Evolutionary conservation across 2,113 vertebrate genomes (phyloP), one percentile per base, ranked within the genome.

Genomic region (Poeciliopsis occidentalis): DNA sequence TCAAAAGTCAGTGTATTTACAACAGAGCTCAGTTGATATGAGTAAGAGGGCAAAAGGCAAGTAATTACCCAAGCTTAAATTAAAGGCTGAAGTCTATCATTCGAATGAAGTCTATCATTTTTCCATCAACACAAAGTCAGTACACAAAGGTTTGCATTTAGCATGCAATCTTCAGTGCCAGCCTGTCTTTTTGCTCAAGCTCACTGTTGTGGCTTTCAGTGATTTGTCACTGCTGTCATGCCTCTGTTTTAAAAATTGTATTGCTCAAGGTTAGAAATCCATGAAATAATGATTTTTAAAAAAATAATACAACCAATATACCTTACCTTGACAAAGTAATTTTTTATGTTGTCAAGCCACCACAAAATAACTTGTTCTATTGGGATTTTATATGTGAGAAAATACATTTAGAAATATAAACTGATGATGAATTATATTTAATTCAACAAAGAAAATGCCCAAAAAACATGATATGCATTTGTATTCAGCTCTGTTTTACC

Each of bases 21-120:
- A 91, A 88, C 84, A 89, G 67, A 69, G 54, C 80, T 82, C 78
- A 67, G 81, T 82, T 80, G 75, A 88, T 85, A 85, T 84, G 87
- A 86, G 88, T 76, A 64, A 86, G 83, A 87, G 83, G 85, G 80
- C 83, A 87, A 80, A 84, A 82, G 88, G 87, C 81, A 80, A 87
- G 80, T 85, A 87, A 87, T 92, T 91, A 92, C 87, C 80, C 88
- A 79, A 81, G 73, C 68, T 81, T 66, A 89, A 92, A 92, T 92
- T 89, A 92, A 85, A 91, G 89, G 73, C 82, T 83, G 10, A 31
- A 31, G 30, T 31, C 30, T 31, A 31, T 31, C 30, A 31, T 31
- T 90, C 90, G 80, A 82, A 78, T 66, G 76, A 80, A 87, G 92
- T 88, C 75, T 89, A 85, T 92, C 54, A 93, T 93, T 92, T 93